Evolutionary conservation across 2,888 invertebrate genomes (phyloP), one percentile per base, ranked within the genome.

Genomic region (Tipula unca): DNA sequence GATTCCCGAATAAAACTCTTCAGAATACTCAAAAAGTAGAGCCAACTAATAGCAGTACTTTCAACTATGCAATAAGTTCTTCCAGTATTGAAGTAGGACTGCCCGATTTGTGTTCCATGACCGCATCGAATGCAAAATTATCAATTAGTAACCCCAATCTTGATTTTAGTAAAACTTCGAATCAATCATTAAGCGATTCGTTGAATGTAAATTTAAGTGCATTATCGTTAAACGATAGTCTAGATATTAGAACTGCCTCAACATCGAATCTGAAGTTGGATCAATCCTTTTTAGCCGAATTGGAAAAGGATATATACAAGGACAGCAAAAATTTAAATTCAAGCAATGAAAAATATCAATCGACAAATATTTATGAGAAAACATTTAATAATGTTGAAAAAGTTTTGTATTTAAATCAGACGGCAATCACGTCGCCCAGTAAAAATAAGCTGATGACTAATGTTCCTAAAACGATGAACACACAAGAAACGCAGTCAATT

Each of bases 271-370:
- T 91, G 86, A 91, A 92, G 88, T 89, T 93, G 20, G 93, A 93
- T 88, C 91, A 93, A 8, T 92, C 92, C 17, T 94, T 95, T 87
- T 91, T 94, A 48, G 93, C 93, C 0, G 94, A 94, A 88, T 89
- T 95, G 85, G 95, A 95, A 89, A 94, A 94, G 87, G 93, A 93
- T 87, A 90, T 94, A 88, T 91, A 90, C 87, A 83, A 83, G 10
- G 83, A 83, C 5, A 83, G 17, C 32, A 83, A 83, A 83, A 83
- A 83, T 3, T 54, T 89, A 86, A 88, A 88, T 82, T 88, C 87
- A 1, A 88, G 88, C 86, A 91, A 90, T 87, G 90, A 91, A 29
- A 90, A 83, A 83, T 83, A 90, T 84, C 90, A 90, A 87, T 88
- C 89, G 88, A 87, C 88, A 84, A 90, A 88, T 87, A 90, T 90